These are phyloP conservation scores for Tineola bisselliella DNA, from an alignment of 2,888 invertebrate species.

Conservation along the genomic window DNA sequence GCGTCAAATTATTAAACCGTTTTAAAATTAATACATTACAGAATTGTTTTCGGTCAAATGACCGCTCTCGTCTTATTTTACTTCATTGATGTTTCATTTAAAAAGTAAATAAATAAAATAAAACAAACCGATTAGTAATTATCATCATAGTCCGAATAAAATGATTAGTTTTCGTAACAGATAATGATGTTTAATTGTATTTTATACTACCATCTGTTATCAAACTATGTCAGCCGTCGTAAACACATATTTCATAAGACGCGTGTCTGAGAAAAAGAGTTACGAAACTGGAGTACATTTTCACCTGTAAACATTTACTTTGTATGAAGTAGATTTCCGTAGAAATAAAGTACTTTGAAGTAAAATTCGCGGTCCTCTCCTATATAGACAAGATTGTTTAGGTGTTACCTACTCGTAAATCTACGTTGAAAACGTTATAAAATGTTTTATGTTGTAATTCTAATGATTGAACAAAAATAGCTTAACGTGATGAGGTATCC, in stretches of 20 bases:
- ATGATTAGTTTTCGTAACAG: no score
- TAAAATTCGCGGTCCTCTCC: not conserved
- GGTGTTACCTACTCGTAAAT: not conserved
- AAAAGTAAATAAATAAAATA: no score
- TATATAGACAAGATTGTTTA: not conserved
- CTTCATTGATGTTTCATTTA: no score
- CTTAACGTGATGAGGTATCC: not conserved
- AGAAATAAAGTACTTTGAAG: not conserved
- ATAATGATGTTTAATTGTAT: no score
- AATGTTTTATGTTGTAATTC: not conserved
- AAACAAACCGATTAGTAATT: no score
- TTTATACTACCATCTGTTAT: not conserved
- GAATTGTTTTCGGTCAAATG: no score
- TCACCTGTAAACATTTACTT: constrained; percentile 3
- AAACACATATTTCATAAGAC: not conserved
- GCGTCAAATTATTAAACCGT: no score
- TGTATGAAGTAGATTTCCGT: constrained; percentile 1
- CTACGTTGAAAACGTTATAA: not conserved
- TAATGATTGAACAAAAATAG: not conserved
- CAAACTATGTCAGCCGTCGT: not conserved
- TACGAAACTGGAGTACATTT: not conserved
- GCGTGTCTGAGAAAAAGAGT: no score
- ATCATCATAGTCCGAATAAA: no score
- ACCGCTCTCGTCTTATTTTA: no score
- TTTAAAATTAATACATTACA: no score